A percentile compares a stretch with the other conserved stretches of the same genome.
phyloP scores from a whole-genome alignment of 2,888 invertebrate species.

The Norana najaformis region DNA sequence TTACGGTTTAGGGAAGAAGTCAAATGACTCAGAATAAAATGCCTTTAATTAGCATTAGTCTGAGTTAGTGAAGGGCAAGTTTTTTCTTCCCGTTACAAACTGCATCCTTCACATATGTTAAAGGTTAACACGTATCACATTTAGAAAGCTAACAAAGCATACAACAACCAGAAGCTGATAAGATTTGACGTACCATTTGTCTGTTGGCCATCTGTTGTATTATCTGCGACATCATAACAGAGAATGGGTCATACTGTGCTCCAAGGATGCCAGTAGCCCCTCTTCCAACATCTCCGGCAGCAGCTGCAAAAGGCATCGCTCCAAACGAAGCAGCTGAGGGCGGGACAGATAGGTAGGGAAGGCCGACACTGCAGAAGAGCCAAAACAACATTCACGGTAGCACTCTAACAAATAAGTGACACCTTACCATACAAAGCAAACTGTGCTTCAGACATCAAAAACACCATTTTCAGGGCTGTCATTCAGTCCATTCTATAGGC shows the following conservation, averaged over 20 bases:
- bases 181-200: not conserved
- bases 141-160: too few species aligned
- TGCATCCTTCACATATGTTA: too few species aligned
- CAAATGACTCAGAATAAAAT: too few species aligned
- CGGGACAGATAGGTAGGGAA: not conserved
- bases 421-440: not conserved
- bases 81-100: too few species aligned
- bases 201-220: conserved; percentile 60
- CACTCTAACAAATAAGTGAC: not conserved
- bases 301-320: not conserved
- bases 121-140: too few species aligned
- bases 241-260: conserved; percentile 44
- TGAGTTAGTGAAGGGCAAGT: too few species aligned
- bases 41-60: too few species aligned
- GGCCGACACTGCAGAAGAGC: not conserved
- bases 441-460: not conserved
- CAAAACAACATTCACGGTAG: not conserved
- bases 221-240: conserved; percentile 63
- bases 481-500: too few species aligned
- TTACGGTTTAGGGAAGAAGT: too few species aligned
- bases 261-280: not conserved
- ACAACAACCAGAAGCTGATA: too few species aligned
- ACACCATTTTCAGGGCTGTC: too few species aligned
- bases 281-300: not conserved
- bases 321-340: conserved; percentile 2